Percentiles rank a stretch among this genome's conserved stretches.
Evolutionary conservation across 2,888 invertebrate genomes (phyloP).

Genomic region (Oligia strigilis): DNA sequence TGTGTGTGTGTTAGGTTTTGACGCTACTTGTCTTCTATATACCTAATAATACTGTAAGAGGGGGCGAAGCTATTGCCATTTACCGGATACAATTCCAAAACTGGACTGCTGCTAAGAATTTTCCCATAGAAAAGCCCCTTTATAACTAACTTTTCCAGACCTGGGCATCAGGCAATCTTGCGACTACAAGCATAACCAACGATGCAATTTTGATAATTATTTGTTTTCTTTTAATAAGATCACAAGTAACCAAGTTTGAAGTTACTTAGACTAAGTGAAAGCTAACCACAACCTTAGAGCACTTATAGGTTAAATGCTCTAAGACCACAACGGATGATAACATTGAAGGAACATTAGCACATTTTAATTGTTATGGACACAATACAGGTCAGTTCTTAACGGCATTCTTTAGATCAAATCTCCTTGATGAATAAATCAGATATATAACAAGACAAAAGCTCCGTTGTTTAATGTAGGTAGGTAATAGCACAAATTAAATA

Average conservation of each 20-base stretch:
- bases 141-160: background rate
- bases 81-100: background rate
- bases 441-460: background rate
- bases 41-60: too few relatives aligned
- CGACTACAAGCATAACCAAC: background rate
- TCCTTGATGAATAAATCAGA: constrained; percentile 7
- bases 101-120: background rate
- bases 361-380: background rate
- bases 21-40: too few relatives aligned
- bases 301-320: too few relatives aligned
- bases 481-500: background rate
- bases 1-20: too few relatives aligned
- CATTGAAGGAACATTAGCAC: constrained; percentile 11
- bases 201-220: background rate
- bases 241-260: background rate
- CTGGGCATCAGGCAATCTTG: background rate
- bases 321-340: constrained; percentile 8
- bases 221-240: background rate
- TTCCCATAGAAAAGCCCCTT: background rate
- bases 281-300: constrained; percentile 14
- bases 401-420: constrained; percentile 26
- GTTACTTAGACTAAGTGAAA: constrained; percentile 39
- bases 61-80: background rate
- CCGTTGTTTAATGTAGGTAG: background rate
- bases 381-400: background rate